Base-by-base conservation (phyloP, 1,140 invertebrate species). In the Cherax destructor region DNA sequence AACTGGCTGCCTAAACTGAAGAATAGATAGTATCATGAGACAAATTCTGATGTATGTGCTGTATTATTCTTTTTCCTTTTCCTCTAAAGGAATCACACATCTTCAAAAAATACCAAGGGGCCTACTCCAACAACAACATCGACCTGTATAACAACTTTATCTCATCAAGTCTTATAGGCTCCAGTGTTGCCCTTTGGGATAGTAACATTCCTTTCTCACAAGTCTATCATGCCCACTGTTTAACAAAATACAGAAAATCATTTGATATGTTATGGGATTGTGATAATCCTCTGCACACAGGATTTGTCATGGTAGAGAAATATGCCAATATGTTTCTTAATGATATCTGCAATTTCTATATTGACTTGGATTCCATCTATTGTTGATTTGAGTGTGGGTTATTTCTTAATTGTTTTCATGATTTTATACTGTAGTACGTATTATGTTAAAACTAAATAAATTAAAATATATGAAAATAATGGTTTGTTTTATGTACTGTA, bases 141-240 rank as follows among this genome's bases (percentile, higher is more conserved):
- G 74, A 91, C 30, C 56, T 61, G 59, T 91, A 91, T 59, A 91
- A 91, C 83, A 69, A 59, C 13, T 79, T 79, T 56, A 30, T 91
- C 1, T 77, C 47, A 10, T 69, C 18, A 9, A 61, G 49, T n/a
- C 4, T 84, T 16, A n/a, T 83, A 1, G 76, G 47, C 24, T 77
- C 83, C 16, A 65, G 84, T 56, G 47, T 85, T 11, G 72, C 49
- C 18, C 21, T 85, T 30, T 91, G 88, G 88, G 88, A 91, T 56
- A 91, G 88, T 76, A 91, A 91, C 88, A 78, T 91, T 49, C 88
- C 88, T 50, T 69, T 86, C 61, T 79, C 88, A 7, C 11, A 91
- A 4, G 10, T 21, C n/a, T 91, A 91, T 49, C 47, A 78, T 41
- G 13, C 30, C 24, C 9, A 84, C 18, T 91, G 88, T 24, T 13